Conservation (phyloP, 2,797 vertebrate genomes). For the Aeoliscus strigatus region DNA sequence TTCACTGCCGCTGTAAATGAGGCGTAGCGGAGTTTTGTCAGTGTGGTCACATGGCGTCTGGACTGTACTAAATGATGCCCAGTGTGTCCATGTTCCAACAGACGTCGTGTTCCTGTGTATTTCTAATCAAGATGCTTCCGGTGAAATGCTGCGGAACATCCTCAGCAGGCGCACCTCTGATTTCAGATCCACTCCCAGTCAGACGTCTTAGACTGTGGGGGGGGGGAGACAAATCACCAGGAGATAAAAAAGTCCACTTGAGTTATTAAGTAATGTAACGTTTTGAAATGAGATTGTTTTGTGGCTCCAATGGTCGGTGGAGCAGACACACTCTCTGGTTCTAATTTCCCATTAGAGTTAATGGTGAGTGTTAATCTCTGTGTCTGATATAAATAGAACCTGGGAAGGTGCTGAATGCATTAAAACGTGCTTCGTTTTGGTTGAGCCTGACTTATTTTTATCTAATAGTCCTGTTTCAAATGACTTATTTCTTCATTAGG, state of each 20-base stretch:
- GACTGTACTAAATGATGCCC: background rate
- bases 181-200: slow-evolving; percentile 1
- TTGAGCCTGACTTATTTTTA: slow-evolving; percentile 19
- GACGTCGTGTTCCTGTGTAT: background rate
- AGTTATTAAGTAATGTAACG: slow-evolving; percentile 3
- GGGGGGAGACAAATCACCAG: background rate
- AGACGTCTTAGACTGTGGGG: background rate
- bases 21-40: background rate
- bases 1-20: slow-evolving; percentile 1
- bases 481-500: slow-evolving; percentile 7
- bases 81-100: background rate
- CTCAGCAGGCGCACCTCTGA: slow-evolving; percentile 12
- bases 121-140: slow-evolving; percentile 14
- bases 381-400: slow-evolving; percentile 31
- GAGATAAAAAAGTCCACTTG: background rate
- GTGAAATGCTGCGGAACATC: slow-evolving; percentile 8
- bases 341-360: slow-evolving; percentile 33
- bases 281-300: slow-evolving; percentile 13
- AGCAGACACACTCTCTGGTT: slow-evolving; percentile 12
- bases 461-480: slow-evolving; percentile 13
- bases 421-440: slow-evolving; percentile 28
- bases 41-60: background rate
- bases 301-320: background rate
- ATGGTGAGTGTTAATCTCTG: slow-evolving; percentile 36
- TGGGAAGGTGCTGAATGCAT: slow-evolving; percentile 25